Evolutionary conservation across 2,888 invertebrate species (phyloP).

Genomic region (Myopa tessellatipennis): DNA sequence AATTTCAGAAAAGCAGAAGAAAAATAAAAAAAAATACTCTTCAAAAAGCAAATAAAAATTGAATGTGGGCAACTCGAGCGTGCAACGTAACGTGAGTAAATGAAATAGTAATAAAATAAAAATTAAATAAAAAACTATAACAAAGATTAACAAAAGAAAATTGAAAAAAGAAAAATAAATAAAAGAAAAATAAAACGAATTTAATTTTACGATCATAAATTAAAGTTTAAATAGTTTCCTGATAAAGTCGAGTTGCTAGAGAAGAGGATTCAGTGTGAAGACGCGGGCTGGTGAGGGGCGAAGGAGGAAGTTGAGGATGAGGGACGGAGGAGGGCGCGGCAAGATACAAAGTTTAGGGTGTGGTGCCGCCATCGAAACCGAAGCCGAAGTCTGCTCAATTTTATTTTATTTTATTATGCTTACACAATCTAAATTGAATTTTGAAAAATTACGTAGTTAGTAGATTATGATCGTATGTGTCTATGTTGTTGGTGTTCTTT

Average conservation of each 20-base stretch:
- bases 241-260: conserved; percentile 25
- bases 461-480: background rate
- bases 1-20: background rate
- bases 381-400: background rate
- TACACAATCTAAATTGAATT: conserved; percentile 26
- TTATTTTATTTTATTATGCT: background rate
- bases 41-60: background rate
- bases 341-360: conserved; percentile 3
- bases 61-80: background rate
- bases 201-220: conserved; percentile 24
- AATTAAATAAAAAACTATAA: background rate
- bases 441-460: conserved; percentile 17
- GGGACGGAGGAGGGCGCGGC: background rate
- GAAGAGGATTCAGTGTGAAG: background rate
- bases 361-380: background rate
- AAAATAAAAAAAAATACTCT: background rate
- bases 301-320: too few relatives aligned
- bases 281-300: too few relatives aligned
- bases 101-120: background rate
- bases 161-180: too few relatives aligned
- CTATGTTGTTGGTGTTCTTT: background rate
- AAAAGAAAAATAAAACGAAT: background rate
- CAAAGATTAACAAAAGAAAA: too few relatives aligned
- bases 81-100: background rate
- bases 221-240: conserved; percentile 19